Conservation (phyloP, 1,140 invertebrate genomes). For the Leptopilina boulardi region DNA sequence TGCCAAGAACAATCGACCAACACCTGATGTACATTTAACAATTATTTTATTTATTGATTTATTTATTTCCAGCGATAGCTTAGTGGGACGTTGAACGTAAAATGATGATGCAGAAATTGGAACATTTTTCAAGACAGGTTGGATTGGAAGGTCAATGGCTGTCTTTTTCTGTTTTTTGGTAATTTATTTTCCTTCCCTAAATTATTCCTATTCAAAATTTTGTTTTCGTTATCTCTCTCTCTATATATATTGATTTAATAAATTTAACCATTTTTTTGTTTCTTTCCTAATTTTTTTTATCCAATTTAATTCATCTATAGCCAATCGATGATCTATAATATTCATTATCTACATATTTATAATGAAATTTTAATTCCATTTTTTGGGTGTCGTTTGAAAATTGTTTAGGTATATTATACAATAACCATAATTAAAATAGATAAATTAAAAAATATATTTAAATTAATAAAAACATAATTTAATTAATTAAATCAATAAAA, state of each 20-base stretch:
- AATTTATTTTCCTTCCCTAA: constrained; percentile 54
- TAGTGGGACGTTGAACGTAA: constrained; percentile 71
- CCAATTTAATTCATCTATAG: constrained; percentile 26
- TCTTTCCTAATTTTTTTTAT: constrained; percentile 26
- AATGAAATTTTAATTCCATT: not conserved
- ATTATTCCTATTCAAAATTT: constrained; percentile 43
- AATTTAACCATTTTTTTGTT: constrained; percentile 22
- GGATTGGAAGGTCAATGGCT: constrained; percentile 67
- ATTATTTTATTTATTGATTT: constrained; percentile 57
- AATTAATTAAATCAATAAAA: too few species aligned
- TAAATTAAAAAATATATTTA: too few species aligned
- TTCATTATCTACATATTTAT: not conserved
- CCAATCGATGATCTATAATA: constrained; percentile 18
- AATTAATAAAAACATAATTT: too few species aligned
- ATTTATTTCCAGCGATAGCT: constrained; percentile 73
- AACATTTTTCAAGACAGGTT: constrained; percentile 63
- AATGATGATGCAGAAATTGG: constrained; percentile 57
- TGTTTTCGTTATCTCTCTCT: constrained; percentile 42
- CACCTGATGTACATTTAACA: constrained; percentile 26
- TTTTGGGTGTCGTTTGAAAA: not conserved
- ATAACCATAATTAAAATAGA: too few species aligned
- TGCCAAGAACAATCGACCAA: constrained; percentile 43
- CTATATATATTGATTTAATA: constrained; percentile 32
- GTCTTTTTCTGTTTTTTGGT: constrained; percentile 67
- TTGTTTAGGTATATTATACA: too few species aligned